Base-by-base conservation (phyloP, 2,888 invertebrate species). In the Thalpophila matura region DNA sequence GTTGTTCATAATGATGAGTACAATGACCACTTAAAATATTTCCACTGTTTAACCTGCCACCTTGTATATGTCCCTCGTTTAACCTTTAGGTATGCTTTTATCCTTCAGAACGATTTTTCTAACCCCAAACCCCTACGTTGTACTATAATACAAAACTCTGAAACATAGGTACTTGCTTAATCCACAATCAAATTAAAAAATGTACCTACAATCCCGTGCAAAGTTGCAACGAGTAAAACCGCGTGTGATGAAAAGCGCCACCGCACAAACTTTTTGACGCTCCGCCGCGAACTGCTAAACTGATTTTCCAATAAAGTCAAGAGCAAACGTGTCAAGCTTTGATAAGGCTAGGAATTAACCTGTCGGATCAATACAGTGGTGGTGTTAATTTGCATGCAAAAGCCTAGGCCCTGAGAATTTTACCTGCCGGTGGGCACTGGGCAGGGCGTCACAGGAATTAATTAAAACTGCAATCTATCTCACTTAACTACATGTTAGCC, bases 381-480 rank as follows among this genome's bases (percentile, higher is more conserved):
- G 75, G 70, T 72, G 79, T 78, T 79, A 84, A 89, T 89, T 88
- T 88, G 86, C 88, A 88, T 88, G 77, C 75, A 70, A 86, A 87
- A 87, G 86, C 83, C 73, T 64, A 74, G 74, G 84, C 76, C 68
- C 67, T 74, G 82, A 81, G 77, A 83, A 79, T 85, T 84, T 87
- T 56, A 63, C 61, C 61, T 84, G 74, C 67, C 76, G 56, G 62
- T 58, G 79, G 55, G 61, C 74, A 80, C 57, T 74, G 82, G 70
- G 61, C 75, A 75, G 68, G 76, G 69, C 31, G 73, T 74, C 77
- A 77, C 76, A 76, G 74, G 82, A 82, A 82, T 85, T 88, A 84
- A 88, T 89, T 89, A 87, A 88, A 87, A 85, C 74, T 82, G 84
- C 80, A 87, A 85, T 88, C 87, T 86, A 86, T 87, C 86, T 88